Evolutionary conservation across 2,113 vertebrate genomes (phyloP).

Genomic region (Phycodurus eques): DNA sequence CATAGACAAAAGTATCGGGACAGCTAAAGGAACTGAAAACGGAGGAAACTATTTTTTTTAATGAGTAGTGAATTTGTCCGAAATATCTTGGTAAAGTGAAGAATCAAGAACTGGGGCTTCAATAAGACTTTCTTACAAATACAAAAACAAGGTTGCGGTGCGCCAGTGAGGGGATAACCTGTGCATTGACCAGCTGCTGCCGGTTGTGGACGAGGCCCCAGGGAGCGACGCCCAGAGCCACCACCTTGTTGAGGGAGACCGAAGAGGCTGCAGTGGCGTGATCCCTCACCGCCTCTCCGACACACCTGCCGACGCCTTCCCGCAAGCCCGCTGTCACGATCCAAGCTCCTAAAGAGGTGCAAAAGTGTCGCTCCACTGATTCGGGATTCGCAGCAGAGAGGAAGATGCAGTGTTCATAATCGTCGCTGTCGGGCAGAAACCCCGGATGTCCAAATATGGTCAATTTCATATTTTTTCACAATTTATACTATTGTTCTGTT

Average conservation of each 20-base stretch:
- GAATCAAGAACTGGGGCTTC: no score
- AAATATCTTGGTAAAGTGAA: neutral
- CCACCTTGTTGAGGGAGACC: slow-evolving; percentile 74
- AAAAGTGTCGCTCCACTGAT: neutral
- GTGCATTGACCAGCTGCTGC: slow-evolving; percentile 73
- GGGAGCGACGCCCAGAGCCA: slow-evolving; percentile 81
- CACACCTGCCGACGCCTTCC: slow-evolving; percentile 77
- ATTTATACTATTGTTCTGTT: no score
- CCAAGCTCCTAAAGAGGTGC: slow-evolving; percentile 77
- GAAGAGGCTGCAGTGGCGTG: slow-evolving; percentile 77
- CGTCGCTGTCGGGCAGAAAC: neutral
- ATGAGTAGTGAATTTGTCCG: neutral
- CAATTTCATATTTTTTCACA: no score
- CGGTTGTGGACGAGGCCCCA: slow-evolving; percentile 83
- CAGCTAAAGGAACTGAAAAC: neutral
- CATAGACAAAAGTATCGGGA: neutral
- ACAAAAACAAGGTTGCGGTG: no score
- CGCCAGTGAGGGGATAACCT: slow-evolving; percentile 67
- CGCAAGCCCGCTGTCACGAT: slow-evolving; percentile 81
- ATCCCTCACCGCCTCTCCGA: slow-evolving; percentile 85
- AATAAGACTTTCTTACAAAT: no score
- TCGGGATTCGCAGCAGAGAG: neutral
- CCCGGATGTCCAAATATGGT: neutral
- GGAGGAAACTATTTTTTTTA: no score
- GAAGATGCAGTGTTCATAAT: neutral